These are phyloP conservation scores for Allophyes oxyacanthae DNA, from an alignment of 2,888 invertebrate genomes.

Conservation along the genomic window DNA sequence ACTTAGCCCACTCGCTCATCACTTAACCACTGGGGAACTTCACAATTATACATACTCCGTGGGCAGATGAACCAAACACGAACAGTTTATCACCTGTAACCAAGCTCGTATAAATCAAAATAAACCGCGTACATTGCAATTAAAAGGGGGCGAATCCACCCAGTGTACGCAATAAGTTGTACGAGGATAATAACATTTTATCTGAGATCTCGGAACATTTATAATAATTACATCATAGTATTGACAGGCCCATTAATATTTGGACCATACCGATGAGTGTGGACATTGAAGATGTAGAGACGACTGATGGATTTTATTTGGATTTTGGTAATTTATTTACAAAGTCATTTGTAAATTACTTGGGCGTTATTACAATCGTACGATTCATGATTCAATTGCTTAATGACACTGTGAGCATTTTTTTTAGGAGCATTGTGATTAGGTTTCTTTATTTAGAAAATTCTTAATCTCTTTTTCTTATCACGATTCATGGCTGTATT, in stretches of 20 bases:
- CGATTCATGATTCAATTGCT: no score
- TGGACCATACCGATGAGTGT: conserved; percentile 60
- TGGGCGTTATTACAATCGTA: no score
- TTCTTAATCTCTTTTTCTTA: no score
- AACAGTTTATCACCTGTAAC: conserved; percentile 71
- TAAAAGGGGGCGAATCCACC: conserved; percentile 72
- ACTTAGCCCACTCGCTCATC: conserved; percentile 41
- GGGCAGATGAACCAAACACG: conserved; percentile 65
- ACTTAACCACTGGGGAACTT: conserved; percentile 35
- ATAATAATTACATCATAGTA: conserved; percentile 85
- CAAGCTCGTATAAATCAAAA: conserved; percentile 48
- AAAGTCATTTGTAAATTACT: no score
- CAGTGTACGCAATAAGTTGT: conserved; percentile 71
- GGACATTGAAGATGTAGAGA: conserved; percentile 31
- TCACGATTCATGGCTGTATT: no score
- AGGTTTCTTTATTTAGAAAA: no score
- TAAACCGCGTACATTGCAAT: conserved; percentile 71
- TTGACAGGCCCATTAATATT: conserved; percentile 84
- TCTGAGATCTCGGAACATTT: conserved; percentile 79
- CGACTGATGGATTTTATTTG: conserved; percentile 13
- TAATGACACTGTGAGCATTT: no score
- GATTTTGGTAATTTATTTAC: conserved; percentile 13
- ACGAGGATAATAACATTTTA: conserved; percentile 79
- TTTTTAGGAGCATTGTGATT: no score
- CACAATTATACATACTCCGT: conserved; percentile 45